Conservation (phyloP, 2,888 invertebrate species). For the Drosophila tanythrix region DNA sequence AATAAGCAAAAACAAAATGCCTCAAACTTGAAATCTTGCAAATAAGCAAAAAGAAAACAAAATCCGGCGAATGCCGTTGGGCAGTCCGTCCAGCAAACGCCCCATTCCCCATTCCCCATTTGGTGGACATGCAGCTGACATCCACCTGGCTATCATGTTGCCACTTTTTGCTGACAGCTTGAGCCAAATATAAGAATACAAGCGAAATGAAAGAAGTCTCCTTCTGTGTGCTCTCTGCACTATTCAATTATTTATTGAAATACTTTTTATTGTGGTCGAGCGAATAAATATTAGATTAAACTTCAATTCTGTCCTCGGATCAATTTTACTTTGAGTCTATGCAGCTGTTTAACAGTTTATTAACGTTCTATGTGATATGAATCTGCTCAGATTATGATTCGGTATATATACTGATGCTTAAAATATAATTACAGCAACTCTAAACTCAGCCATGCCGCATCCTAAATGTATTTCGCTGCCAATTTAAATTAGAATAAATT, state of each 20-base stretch:
- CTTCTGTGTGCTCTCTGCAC: neutral
- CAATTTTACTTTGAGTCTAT: neutral
- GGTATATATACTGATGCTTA: neutral
- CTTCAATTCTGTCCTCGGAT: neutral
- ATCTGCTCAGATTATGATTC: neutral
- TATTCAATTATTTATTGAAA: neutral
- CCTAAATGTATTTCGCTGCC: neutral
- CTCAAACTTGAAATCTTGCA: conserved; percentile 38
- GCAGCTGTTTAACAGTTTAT: neutral
- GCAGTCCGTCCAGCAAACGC: neutral
- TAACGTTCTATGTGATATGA: neutral
- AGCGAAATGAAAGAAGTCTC: neutral
- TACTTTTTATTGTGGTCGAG: neutral
- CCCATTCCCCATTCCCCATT: neutral
- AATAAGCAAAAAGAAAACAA: conserved; percentile 32
- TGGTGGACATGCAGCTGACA: conserved; percentile 41
- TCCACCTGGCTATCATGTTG: conserved; percentile 42
- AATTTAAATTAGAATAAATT: neutral
- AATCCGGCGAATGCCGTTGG: conserved; percentile 49
- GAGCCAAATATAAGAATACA: conserved; percentile 3
- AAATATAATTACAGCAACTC: neutral
- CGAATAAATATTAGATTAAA: neutral
- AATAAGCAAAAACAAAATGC: conserved; percentile 37
- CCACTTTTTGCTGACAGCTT: conserved; percentile 18
- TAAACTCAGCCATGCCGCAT: too few relatives aligned